Conservation (phyloP, 2,888 invertebrate genomes). For the Hypena proboscidalis region DNA sequence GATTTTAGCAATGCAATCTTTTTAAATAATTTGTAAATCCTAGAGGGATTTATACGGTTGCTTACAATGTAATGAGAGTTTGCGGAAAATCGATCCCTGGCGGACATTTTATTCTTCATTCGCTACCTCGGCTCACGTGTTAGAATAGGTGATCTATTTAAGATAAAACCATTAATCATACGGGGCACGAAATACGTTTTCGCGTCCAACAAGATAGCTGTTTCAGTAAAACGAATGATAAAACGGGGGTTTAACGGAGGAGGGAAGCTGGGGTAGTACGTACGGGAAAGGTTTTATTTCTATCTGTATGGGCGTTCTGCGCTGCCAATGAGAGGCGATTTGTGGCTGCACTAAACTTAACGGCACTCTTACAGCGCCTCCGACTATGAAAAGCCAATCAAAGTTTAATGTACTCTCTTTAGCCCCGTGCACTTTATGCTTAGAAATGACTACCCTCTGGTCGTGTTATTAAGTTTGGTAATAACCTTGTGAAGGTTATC, state of each 20-base stretch:
- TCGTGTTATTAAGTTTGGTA: conserved; percentile 11
- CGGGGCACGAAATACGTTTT: conserved; percentile 40
- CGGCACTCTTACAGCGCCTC: conserved; percentile 59
- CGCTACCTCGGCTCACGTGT: conserved; percentile 28
- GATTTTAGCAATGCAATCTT: conserved; percentile 31
- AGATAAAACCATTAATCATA: conserved; percentile 49
- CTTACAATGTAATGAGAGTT: conserved; percentile 37
- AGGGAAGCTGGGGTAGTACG: conserved; percentile 40
- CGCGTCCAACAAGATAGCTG: conserved; percentile 31
- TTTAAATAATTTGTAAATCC: conserved; percentile 36
- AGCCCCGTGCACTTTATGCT: conserved; percentile 54
- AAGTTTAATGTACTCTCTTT: conserved; percentile 68
- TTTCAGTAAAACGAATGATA: conserved; percentile 51
- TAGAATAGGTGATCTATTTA: conserved; percentile 46
- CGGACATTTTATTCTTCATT: conserved; percentile 39
- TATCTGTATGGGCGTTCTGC: conserved; percentile 50
- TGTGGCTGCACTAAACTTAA: conserved; percentile 72
- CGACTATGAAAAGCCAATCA: conserved; percentile 77
- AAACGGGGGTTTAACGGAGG: conserved; percentile 57
- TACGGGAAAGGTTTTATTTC: conserved; percentile 54
- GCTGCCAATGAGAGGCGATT: conserved; percentile 63
- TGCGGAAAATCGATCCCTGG: conserved; percentile 35
- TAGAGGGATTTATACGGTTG: conserved; percentile 34
- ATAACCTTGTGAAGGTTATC: neutral
- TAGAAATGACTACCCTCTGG: conserved; percentile 40